phyloP scores from a whole-genome alignment of 2,797 vertebrate species.

The Gymnothorax javanicus region DNA sequence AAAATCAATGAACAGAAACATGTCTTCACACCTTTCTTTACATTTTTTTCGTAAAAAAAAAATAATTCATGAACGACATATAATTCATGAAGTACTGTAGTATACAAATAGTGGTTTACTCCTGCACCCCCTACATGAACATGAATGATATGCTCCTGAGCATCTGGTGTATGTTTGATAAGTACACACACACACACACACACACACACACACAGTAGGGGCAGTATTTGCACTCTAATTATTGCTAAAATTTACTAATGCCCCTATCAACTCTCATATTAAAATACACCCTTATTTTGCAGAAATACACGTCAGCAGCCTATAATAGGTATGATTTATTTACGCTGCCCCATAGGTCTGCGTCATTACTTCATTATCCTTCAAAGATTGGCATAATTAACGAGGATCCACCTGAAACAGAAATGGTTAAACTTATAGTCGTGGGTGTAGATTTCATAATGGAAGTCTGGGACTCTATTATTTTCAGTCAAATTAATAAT shows the following conservation, averaged over 20 bases:
- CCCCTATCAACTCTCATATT: too few relatives aligned
- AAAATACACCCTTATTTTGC: too few relatives aligned
- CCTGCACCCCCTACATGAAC: not conserved
- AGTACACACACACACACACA: not conserved
- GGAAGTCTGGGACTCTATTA: not conserved
- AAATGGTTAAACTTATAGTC: not conserved
- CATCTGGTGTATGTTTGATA: not conserved
- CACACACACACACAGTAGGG: constrained; percentile 2
- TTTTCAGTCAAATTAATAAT: constrained; percentile 36
- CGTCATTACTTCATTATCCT: not conserved
- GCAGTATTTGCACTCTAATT: not conserved
- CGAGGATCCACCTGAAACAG: not conserved
- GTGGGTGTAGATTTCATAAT: not conserved
- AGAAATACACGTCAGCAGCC: too few relatives aligned
- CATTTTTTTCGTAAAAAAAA: not conserved
- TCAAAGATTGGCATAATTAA: not conserved
- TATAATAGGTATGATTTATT: not conserved
- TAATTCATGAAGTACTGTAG: not conserved
- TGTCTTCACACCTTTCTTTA: not conserved
- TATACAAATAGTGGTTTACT: not conserved
- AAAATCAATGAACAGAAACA: not conserved
- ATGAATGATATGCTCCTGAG: not conserved
- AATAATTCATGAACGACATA: not conserved
- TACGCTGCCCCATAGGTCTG: not conserved
- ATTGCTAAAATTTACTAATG: too few relatives aligned